Evolutionary conservation across 1,140 invertebrate genomes (phyloP), one percentile per base, ranked within the genome.

Genomic region (Drosophila eugracilis): DNA sequence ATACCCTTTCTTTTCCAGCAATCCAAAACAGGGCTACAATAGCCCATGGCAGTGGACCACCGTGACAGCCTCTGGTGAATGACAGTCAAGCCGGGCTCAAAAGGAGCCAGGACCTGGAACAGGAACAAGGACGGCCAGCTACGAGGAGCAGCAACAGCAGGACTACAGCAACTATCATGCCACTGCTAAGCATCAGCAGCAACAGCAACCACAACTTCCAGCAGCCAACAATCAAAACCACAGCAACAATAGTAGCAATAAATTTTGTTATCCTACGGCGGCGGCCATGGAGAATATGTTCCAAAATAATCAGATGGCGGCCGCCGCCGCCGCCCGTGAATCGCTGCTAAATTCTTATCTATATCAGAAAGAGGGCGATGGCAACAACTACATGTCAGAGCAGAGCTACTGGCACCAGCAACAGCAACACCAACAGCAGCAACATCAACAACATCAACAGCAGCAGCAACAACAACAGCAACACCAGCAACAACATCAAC

Each of bases 11-110:
- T n/a, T 6, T 26, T 45, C 0, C 66, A 91, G 83, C 90, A 93
- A 92, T 60, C 91, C 92, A 26, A 93, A 93, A 59, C 85, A 84
- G 49, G 90, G 91, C 50, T 93, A 93, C 72, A 92, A 90, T 48
- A 93, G 92, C 78, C 92, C 92, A 28, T 93, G 93, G 93, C 92
- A 92, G 78, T 93, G 93, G 92, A 92, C 93, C 53, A 93, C 92
- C 22, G 92, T 93, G 65, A 93, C 92, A 32, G 92, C 92, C 4
- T 92, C 92, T 15, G 93, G 93, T 32, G 93, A 93, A 93, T 93
- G 93, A 93, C 92, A 93, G 76, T 78, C 84, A 90, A 89, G 79
- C 49, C 73, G 89, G 84, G 90, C 89, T 91, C 90, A 75, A n/a
- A 91, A 91, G 80, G 90, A 91, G 89, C 88, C 90, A 75, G 59